A percentile compares a stretch with the other conserved stretches of the same genome.
These are phyloP conservation scores for Trachymyrmex cornetzi DNA, from an alignment of 1,140 invertebrate genomes.

Conservation along the genomic window DNA sequence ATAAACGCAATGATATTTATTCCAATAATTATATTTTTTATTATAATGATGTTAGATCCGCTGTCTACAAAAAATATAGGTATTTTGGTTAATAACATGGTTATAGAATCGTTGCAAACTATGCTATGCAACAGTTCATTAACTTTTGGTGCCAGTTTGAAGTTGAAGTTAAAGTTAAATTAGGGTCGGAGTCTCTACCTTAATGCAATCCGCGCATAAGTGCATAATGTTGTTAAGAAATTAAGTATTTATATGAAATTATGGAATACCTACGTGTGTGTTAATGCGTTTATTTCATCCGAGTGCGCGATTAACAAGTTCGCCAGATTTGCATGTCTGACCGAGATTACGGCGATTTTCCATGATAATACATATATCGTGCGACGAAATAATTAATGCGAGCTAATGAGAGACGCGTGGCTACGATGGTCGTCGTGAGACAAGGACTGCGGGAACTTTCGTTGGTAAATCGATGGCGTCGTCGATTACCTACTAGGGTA, in stretches of 20 bases:
- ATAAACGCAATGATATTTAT: background rate
- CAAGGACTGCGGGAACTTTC: slow-evolving; percentile 10
- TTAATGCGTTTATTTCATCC: background rate
- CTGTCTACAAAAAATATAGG: background rate
- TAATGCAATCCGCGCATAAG: slow-evolving; percentile 10
- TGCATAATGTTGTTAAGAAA: slow-evolving; percentile 7
- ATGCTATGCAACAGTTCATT: slow-evolving; percentile 15
- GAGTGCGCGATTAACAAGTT: slow-evolving; percentile 13
- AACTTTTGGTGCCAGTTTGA: slow-evolving; percentile 7
- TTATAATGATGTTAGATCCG: background rate
- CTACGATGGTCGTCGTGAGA: slow-evolving; percentile 22
- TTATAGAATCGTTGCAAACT: background rate
- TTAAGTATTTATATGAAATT: slow-evolving; percentile 34
- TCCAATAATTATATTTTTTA: background rate
- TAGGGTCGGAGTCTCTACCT: background rate
- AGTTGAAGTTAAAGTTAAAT: slow-evolving; percentile 36
- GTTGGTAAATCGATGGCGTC: slow-evolving; percentile 39
- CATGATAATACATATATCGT: slow-evolving; percentile 15
- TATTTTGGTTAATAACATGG: background rate
- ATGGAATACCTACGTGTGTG: background rate
- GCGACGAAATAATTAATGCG: slow-evolving; percentile 45
- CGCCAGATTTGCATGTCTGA: background rate
- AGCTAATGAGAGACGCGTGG: slow-evolving; percentile 35
- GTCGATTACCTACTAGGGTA: slow-evolving; percentile 45
- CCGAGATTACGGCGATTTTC: slow-evolving; percentile 29